A percentile compares a stretch with the other conserved stretches of the same genome.
Conservation (phyloP, 2,888 invertebrate genomes). For the Allacma fusca region DNA sequence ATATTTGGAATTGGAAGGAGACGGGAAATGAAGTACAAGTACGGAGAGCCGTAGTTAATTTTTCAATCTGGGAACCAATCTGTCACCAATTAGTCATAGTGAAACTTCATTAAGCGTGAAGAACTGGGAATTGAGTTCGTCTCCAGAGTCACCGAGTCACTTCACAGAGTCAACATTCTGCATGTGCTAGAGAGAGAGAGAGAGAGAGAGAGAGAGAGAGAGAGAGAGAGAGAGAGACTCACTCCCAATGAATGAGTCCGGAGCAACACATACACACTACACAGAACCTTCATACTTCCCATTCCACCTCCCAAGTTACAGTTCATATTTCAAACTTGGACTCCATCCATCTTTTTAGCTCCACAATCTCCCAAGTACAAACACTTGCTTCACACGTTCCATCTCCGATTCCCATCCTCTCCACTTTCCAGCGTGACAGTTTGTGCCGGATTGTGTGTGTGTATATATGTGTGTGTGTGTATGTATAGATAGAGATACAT, state of each 20-base stretch:
- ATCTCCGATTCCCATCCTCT: constrained; percentile 10
- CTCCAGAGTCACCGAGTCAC: constrained; percentile 21
- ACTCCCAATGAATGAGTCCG: neutral
- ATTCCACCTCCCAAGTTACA: constrained; percentile 2
- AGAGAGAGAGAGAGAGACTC: no score
- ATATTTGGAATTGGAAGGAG: neutral
- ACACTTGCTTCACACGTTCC: neutral
- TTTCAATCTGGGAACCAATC: constrained; percentile 39
- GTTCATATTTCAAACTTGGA: constrained; percentile 39
- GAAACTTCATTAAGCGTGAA: constrained; percentile 45
- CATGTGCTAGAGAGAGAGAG: neutral
- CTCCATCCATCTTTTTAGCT: constrained; percentile 32
- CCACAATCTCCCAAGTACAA: neutral
- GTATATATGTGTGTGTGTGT: no score
- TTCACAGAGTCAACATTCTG: constrained; percentile 32
- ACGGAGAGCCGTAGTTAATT: constrained; percentile 31
- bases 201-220: no score
- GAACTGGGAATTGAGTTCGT: constrained; percentile 39
- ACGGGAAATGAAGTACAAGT: constrained; percentile 34
- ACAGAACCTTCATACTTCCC: neutral
- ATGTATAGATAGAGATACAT: neutral
- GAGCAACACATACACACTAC: neutral
- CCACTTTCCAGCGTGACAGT: neutral
- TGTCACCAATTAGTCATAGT: constrained; percentile 41
- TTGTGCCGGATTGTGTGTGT: neutral